Evolutionary conservation across 64 coral and sea anemone genomes (phyloP), one percentile per base, ranked within the genome.

Genomic region (Stylophora pistillata): DNA sequence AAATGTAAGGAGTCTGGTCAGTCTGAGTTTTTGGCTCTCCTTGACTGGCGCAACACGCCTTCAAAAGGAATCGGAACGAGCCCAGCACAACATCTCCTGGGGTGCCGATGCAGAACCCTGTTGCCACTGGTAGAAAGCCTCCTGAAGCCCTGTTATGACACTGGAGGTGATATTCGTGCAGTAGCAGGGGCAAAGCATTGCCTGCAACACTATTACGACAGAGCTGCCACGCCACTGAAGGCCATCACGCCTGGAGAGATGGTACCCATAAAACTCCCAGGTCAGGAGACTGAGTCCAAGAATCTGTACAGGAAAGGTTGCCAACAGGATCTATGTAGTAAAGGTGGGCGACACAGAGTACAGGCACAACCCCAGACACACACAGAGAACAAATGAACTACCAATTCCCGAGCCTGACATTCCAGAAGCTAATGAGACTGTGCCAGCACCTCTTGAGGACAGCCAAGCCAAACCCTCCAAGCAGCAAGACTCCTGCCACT

Each of bases 31-130:
- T 72, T 41, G 6, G 37, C 37, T 0, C 72, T 88, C 1, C 28
- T 77, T 30, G 32, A 31, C 18, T 60, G 26, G 55, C 86, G 86
- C 26, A 73, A 41, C 15, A 88, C 86, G 0, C 86, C 72, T 18
- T 33, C n/a, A 16, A 29, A 23, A 11, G 73, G 71, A 61, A 61
- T 73, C 30, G 64, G 52, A 18, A 71, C 71, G 15, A 73, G 32
- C 21, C 86, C 71, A 0, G 71, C 72, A 0, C 68, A 76, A 25
- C 30, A 0, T 2, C 85, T 87, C 2, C 56, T 87, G 68, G 85
- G 77, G 14, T 13, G 77, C 13, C 47, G 52, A 28, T 79, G 77
- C 47, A 86, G 63, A 17, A 86, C 84, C 10, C 84, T 73, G 31
- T 16, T 86, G 20, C 84, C 0, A 9, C 12, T 86, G 0, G 83